Conservation (phyloP, 2,888 invertebrate genomes). For the Lasioglossum figueresi region DNA sequence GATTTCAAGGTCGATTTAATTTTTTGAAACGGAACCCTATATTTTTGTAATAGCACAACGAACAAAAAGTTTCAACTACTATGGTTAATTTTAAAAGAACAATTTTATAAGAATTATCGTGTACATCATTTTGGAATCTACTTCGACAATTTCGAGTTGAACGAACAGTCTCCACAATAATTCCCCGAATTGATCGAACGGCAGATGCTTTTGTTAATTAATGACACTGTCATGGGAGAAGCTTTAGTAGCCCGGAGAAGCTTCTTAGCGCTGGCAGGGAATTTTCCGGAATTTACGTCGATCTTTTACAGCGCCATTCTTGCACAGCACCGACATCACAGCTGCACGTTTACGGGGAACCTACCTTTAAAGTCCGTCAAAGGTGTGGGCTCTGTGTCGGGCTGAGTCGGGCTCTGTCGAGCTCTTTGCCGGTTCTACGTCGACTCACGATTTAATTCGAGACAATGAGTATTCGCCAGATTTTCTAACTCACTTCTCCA, state of each 20-base stretch:
- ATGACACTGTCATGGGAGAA: not conserved
- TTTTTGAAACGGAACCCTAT: too few relatives aligned
- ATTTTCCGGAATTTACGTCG: conserved; percentile 39
- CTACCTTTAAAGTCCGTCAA: conserved; percentile 56
- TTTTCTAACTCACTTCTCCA: conserved; percentile 12
- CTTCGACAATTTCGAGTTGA: not conserved
- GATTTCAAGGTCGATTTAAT: too few relatives aligned
- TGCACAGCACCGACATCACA: conserved; percentile 12
- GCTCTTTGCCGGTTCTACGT: conserved; percentile 47
- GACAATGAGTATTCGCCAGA: not conserved
- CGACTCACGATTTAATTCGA: conserved; percentile 6
- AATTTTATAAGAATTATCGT: too few relatives aligned
- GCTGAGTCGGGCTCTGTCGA: conserved; percentile 43
- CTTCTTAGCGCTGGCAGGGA: not conserved
- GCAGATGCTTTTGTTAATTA: conserved; percentile 21
- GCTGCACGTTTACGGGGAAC: conserved; percentile 19
- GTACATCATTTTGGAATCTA: not conserved
- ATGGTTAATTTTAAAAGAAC: too few relatives aligned
- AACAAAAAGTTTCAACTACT: too few relatives aligned
- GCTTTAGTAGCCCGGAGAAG: conserved; percentile 15
- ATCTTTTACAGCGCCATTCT: conserved; percentile 36
- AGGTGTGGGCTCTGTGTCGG: conserved; percentile 47
- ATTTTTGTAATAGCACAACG: too few relatives aligned
- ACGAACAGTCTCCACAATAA: too few relatives aligned
- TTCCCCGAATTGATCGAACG: not conserved